Conservation (phyloP, 2,797 vertebrate genomes). For the Iguana delicatissima region DNA sequence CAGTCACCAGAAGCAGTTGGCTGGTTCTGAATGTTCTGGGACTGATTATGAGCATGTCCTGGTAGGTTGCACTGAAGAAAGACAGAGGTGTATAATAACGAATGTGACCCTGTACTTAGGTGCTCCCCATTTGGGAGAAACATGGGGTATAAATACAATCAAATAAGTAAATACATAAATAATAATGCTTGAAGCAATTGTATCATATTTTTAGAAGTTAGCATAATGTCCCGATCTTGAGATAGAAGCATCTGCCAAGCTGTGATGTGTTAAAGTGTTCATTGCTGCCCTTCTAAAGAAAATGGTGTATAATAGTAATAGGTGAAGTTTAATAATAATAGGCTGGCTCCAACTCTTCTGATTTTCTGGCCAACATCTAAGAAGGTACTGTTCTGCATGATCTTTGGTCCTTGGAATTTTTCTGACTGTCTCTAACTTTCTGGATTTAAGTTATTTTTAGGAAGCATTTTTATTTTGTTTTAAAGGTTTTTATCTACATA, state of each 20-base stretch:
- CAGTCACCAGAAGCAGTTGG: conserved; percentile 80
- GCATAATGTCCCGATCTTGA: background rate
- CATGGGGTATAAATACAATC: too few relatives aligned
- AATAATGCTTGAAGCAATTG: background rate
- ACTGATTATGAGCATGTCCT: conserved; percentile 84
- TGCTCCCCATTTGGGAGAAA: too few relatives aligned
- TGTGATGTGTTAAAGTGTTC: background rate
- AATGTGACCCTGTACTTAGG: background rate
- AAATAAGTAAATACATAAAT: too few relatives aligned
- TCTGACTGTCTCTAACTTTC: too few relatives aligned
- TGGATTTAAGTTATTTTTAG: too few relatives aligned
- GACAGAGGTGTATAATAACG: background rate
- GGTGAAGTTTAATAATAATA: background rate
- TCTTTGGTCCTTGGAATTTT: too few relatives aligned
- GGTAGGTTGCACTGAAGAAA: conserved; percentile 76
- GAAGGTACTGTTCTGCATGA: too few relatives aligned
- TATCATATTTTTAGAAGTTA: background rate
- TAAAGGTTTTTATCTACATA: too few relatives aligned
- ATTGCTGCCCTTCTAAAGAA: background rate
- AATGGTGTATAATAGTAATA: background rate
- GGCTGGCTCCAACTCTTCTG: too few relatives aligned
- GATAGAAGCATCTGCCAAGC: background rate
- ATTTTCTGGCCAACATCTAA: too few relatives aligned
- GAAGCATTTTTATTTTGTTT: too few relatives aligned
- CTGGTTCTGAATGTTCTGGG: conserved; percentile 82